Evolutionary conservation across 2,888 invertebrate genomes (phyloP).

Genomic region (Lasius fuliginosus): DNA sequence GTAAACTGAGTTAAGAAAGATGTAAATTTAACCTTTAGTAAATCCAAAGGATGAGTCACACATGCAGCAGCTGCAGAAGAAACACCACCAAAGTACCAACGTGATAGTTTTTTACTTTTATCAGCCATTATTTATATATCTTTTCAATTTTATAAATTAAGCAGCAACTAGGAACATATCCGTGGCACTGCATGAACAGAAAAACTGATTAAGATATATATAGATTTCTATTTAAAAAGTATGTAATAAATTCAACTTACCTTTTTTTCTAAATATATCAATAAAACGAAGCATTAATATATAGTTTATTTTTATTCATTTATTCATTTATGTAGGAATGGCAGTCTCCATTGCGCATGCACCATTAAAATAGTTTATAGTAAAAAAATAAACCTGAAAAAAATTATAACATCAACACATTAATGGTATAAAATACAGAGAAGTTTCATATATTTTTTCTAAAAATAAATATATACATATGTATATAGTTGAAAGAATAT

Average conservation of each 20-base stretch:
- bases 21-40: constrained; percentile 92
- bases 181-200: neutral
- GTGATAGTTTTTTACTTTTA: constrained; percentile 87
- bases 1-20: neutral
- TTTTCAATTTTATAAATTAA: constrained; percentile 35
- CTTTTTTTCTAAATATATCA: constrained; percentile 3
- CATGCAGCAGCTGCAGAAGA: constrained; percentile 98
- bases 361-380: neutral
- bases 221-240: neutral
- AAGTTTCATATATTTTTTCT: neutral
- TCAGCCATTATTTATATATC: constrained; percentile 70
- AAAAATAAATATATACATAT: no score
- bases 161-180: constrained; percentile 30
- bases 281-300: neutral
- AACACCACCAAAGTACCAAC: constrained; percentile 99
- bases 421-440: neutral
- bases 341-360: neutral
- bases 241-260: constrained; percentile 15
- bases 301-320: no score
- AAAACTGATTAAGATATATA: neutral
- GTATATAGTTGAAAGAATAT: neutral
- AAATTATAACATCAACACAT: neutral
- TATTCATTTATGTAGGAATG: neutral
- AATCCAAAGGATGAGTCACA: constrained; percentile 98
- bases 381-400: constrained; percentile 2